Conservation (phyloP, 2,113 vertebrate genomes). For the Oceanodroma tethys region DNA sequence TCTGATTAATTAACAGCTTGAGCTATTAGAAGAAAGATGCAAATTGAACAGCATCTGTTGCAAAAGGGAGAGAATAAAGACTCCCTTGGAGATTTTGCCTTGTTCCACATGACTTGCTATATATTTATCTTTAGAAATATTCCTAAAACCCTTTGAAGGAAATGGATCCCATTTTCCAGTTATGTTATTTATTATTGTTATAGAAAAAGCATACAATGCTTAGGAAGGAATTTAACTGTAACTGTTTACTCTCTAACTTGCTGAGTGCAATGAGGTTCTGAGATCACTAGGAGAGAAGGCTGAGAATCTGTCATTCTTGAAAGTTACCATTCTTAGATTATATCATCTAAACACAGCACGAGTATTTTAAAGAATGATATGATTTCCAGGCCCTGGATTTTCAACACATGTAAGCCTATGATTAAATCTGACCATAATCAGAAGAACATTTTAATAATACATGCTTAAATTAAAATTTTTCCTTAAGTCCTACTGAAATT, state of each 20-base stretch:
- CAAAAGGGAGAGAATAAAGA: background rate
- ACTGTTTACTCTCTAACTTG: background rate
- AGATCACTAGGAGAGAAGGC: background rate
- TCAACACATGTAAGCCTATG: background rate
- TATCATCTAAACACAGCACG: background rate
- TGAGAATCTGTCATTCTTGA: background rate
- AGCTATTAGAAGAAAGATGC: background rate
- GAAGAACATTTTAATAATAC: background rate
- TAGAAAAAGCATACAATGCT: background rate
- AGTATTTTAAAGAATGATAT: background rate
- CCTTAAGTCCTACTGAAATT: background rate
- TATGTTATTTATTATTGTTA: background rate
- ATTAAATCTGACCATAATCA: background rate
- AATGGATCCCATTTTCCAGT: background rate
- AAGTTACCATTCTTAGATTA: background rate
- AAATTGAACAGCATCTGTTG: background rate
- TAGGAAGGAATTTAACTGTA: background rate
- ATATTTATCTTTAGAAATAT: background rate
- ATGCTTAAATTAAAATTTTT: background rate
- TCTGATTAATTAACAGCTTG: background rate
- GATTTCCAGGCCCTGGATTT: background rate
- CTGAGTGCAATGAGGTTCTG: background rate
- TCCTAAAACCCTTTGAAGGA: background rate
- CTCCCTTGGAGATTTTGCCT: background rate
- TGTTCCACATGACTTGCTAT: background rate